Evolutionary conservation across 1,140 invertebrate genomes (phyloP), one percentile per base, ranked within the genome.

Genomic region (Aphaenogaster ashmeadi): DNA sequence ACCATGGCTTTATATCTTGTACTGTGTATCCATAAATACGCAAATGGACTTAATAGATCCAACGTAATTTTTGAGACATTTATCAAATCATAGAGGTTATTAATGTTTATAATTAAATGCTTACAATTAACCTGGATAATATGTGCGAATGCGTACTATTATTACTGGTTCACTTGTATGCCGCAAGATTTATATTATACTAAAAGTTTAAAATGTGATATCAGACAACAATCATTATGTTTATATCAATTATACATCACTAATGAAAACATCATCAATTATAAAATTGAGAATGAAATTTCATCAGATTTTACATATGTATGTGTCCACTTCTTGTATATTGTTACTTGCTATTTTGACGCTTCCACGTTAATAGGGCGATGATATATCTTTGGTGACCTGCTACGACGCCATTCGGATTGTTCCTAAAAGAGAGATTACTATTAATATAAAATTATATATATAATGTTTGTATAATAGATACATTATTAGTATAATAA

Each of bases 361-460:
- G 18, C 7, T 52, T 83, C 33, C 41, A 86, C 69, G 62, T 88
- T 92, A 83, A 94, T 92, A 66, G 90, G 89, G 71, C 92, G 93
- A 83, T 89, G 91, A 84, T 92, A 93, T 36, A 88, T 89, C 89
- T 92, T 93, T 44, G 92, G 93, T 58, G 91, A 93, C 89, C 90
- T 91, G 60, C 91, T 92, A 74, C 87, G 91, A 86, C 91, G 89
- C 94, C 92, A 93, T 62, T 92, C 87, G 33, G 90, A 91, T 84
- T 94, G 91, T 47, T 88, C 84, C 94, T 94, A 90, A 89, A 93
- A 92, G 13, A 83, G n/a, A 47, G 11, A 74, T 50, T 58, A 52
- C 27, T 67, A n/a, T 74, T 41, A 44, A 7, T 27, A n/a, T 7
- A 58, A 6, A 72, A 74, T 56, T 41, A 36, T 78, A 64, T n/a